Conservation (phyloP, 2,797 vertebrate species). For the Sebastes reedi region DNA sequence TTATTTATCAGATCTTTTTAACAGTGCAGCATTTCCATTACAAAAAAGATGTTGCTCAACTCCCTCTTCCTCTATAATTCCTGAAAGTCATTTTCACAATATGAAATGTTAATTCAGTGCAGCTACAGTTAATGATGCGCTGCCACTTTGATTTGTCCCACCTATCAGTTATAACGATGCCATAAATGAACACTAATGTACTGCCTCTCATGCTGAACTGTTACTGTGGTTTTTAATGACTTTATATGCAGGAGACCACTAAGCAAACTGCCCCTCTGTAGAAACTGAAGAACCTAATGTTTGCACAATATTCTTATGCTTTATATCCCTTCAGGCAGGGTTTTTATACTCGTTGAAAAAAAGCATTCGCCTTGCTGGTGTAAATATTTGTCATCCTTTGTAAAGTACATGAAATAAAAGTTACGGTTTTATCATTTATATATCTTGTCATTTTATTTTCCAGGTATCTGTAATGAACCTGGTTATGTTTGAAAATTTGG, state of each 20-base stretch:
- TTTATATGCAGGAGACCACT: conserved; percentile 25
- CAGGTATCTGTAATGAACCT: not conserved
- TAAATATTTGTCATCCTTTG: conserved; percentile 56
- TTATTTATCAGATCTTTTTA: not conserved
- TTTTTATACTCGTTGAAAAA: conserved; percentile 8
- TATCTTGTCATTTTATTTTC: not conserved
- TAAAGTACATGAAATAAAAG: conserved; percentile 55
- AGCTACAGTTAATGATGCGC: not conserved
- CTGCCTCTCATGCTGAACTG: not conserved
- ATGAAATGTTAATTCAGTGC: not conserved
- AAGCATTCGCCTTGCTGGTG: conserved; percentile 13
- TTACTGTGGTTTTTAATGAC: not conserved
- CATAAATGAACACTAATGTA: conserved; percentile 3
- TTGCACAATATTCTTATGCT: conserved; percentile 7
- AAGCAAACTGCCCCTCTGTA: conserved; percentile 13
- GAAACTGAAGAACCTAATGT: not conserved
- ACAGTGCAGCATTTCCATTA: not conserved
- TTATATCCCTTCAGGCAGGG: not conserved
- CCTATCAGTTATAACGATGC: not conserved
- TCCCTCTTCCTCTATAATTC: not conserved
- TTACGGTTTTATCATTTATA: conserved; percentile 14
- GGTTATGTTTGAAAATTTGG: too few species aligned
- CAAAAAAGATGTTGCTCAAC: not conserved
- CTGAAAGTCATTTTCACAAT: not conserved
- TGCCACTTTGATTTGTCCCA: not conserved